These are phyloP conservation scores for Pteropus alecto DNA, from an alignment of 2,113 vertebrate species.

Conservation along the genomic window DNA sequence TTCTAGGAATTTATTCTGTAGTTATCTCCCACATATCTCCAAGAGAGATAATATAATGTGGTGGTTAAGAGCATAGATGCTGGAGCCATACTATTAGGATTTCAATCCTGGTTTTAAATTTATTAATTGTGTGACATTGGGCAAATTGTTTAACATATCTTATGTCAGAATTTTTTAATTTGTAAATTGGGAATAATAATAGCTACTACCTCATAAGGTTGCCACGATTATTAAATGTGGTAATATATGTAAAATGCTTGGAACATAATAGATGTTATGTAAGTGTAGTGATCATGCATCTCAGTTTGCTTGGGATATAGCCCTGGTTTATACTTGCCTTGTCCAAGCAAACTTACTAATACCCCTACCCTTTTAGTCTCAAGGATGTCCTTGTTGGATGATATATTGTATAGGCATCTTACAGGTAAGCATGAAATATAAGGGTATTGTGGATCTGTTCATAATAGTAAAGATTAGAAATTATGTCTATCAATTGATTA, in stretches of 20 bases:
- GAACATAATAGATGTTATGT: background rate
- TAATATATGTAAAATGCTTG: background rate
- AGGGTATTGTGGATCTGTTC: background rate
- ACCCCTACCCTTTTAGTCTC: background rate
- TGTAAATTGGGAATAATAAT: background rate
- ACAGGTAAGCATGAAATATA: background rate
- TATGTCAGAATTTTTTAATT: background rate
- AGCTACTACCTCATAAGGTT: background rate
- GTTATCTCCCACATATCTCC: background rate
- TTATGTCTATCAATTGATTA: background rate
- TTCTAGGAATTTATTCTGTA: background rate
- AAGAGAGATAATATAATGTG: background rate
- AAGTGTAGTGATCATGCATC: background rate
- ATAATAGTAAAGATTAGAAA: background rate
- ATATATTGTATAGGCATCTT: background rate
- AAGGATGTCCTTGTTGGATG: background rate
- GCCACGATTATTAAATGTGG: background rate
- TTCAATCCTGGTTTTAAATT: background rate
- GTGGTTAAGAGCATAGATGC: background rate
- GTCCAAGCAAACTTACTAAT: background rate
- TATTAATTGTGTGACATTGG: background rate
- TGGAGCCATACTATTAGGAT: background rate
- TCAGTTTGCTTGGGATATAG: background rate
- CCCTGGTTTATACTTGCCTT: background rate
- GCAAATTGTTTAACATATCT: background rate